Percentiles rank a stretch among this genome's conserved stretches.
phyloP scores from a whole-genome alignment of 2,797 vertebrate species.

The Menidia menidia region DNA sequence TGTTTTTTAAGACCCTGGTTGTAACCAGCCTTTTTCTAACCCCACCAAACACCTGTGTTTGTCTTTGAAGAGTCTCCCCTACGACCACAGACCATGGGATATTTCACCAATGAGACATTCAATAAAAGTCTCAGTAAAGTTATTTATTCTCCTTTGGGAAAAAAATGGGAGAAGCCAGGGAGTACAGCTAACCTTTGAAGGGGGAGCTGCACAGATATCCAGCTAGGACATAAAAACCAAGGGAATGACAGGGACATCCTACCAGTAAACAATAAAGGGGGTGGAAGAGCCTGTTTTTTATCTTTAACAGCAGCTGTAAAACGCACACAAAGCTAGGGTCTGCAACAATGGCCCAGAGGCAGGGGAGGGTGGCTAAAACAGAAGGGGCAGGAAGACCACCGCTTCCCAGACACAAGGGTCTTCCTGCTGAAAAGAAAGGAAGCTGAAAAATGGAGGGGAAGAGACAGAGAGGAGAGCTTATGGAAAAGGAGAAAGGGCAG shows the following conservation, averaged over 20 bases:
- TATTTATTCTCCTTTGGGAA: constrained; percentile 78
- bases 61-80: constrained; percentile 78
- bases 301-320: constrained; percentile 86
- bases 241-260: constrained; percentile 83
- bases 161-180: constrained; percentile 69
- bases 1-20: constrained; percentile 68
- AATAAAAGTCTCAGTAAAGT: constrained; percentile 80
- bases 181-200: constrained; percentile 79
- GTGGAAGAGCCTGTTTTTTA: constrained; percentile 83
- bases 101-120: constrained; percentile 74
- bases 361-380: constrained; percentile 71
- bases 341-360: constrained; percentile 81
- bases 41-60: constrained; percentile 81
- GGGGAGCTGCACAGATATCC: constrained; percentile 77
- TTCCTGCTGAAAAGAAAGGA: constrained; percentile 76
- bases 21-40: constrained; percentile 69
- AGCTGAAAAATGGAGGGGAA: constrained; percentile 61
- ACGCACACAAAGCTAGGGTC: constrained; percentile 81
- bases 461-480: constrained; percentile 55
- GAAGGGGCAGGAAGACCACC: constrained; percentile 81
- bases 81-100: constrained; percentile 75
- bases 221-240: constrained; percentile 81
- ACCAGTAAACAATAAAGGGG: constrained; percentile 84
- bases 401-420: constrained; percentile 78
- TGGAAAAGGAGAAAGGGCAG: constrained; percentile 50